phyloP scores from a whole-genome alignment of 2,797 vertebrate species.

The Anguilla pacifica region DNA sequence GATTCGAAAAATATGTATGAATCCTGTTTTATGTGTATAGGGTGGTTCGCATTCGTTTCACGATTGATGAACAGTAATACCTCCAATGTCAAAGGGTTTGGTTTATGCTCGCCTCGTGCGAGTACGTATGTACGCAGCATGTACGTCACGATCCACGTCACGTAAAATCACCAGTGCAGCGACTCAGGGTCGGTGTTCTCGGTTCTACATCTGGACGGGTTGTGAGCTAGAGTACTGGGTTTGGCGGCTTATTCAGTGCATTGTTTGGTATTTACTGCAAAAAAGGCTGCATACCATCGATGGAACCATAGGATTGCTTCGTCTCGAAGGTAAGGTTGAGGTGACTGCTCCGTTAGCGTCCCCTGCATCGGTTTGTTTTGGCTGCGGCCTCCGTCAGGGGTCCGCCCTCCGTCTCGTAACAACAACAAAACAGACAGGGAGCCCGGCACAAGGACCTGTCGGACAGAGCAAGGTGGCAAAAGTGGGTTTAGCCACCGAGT shows the following conservation, averaged over 20 bases:
- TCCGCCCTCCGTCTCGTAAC: conserved; percentile 28
- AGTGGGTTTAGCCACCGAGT: not conserved
- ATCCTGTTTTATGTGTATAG: no score
- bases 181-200: conserved; percentile 9
- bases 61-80: no score
- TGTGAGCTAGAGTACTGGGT: not conserved
- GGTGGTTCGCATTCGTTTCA: no score
- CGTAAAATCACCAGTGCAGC: not conserved
- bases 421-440: conserved; percentile 16
- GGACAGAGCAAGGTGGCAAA: not conserved
- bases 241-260: not conserved
- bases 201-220: not conserved
- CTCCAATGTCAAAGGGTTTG: no score
- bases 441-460: not conserved
- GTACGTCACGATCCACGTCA: not conserved
- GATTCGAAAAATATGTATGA: no score
- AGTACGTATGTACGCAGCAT: not conserved
- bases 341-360: not conserved
- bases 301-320: not conserved
- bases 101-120: no score
- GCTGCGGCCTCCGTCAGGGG: conserved; percentile 23
- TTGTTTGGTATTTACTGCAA: not conserved
- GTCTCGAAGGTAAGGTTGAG: not conserved
- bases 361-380: conserved; percentile 6
- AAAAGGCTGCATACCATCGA: not conserved